A percentile compares a stretch with the other conserved stretches of the same genome.
These are phyloP conservation scores for Microcebus jonahi DNA, from an alignment of 2,113 vertebrate genomes.

Conservation along the genomic window DNA sequence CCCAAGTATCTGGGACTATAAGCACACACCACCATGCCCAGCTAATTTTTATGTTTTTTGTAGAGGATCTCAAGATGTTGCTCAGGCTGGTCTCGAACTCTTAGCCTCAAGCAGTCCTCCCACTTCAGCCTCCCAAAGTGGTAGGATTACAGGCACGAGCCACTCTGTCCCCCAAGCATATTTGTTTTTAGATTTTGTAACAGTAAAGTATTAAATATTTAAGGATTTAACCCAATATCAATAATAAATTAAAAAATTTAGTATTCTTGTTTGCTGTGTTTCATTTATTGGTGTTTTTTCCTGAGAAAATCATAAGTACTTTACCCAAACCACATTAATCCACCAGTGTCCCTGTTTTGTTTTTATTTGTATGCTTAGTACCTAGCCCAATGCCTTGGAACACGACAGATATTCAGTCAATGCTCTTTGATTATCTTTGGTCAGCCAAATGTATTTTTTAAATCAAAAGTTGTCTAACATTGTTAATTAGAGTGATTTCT, in stretches of 20 bases:
- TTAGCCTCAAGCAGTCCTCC: no score
- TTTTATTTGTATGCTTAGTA: slow-evolving; percentile 34
- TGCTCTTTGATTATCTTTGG: slow-evolving; percentile 41
- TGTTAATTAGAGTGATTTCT: not conserved
- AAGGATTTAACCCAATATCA: slow-evolving; percentile 29
- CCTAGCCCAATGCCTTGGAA: not conserved
- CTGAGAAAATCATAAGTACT: slow-evolving; percentile 1
- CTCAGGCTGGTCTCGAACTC: no score
- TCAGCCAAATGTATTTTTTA: not conserved
- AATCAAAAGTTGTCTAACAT: slow-evolving; percentile 7
- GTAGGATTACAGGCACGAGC: no score
- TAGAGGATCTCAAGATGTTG: no score
- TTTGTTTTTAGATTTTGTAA: not conserved
- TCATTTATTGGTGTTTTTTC: slow-evolving; percentile 7
- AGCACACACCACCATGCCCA: no score
- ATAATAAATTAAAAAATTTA: slow-evolving; percentile 21
- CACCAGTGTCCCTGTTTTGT: not conserved
- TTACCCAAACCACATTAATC: not conserved
- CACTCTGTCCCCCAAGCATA: not conserved
- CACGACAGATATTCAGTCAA: not conserved
- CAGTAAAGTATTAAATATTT: not conserved
- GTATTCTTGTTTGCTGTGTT: not conserved
- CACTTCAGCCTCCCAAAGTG: no score
- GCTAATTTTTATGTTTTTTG: no score
- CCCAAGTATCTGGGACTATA: no score